Percentiles rank a stretch among this genome's conserved stretches.
Evolutionary conservation across 2,797 vertebrate species (phyloP).

Genomic region (Schizothorax lantsangensis): DNA sequence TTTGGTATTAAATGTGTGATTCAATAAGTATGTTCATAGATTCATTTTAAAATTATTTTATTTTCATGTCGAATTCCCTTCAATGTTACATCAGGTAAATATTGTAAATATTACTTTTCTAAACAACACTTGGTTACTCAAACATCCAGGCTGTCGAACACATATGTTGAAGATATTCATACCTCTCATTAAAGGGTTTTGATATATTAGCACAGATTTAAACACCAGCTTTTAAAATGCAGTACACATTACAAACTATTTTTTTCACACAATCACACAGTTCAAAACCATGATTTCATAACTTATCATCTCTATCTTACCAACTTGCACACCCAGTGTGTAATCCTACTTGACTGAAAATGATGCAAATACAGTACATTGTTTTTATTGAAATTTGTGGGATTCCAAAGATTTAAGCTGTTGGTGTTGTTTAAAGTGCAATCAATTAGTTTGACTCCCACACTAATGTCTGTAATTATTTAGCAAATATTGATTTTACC

Average conservation of each 20-base stretch:
- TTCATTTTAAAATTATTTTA: neutral
- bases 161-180: neutral
- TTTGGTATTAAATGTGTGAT: neutral
- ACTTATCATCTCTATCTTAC: neutral
- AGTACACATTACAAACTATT: conserved; percentile 39
- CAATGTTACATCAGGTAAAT: neutral
- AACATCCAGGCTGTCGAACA: conserved; percentile 14
- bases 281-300: neutral
- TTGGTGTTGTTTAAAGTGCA: conserved; percentile 22
- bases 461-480: conserved; percentile 13
- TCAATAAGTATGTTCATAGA: neutral
- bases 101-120: conserved; percentile 39
- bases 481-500: conserved; percentile 2
- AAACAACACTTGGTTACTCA: neutral
- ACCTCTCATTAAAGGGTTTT: conserved; percentile 20
- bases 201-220: conserved; percentile 41
- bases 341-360: conserved; percentile 35
- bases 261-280: neutral
- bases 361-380: conserved; percentile 29
- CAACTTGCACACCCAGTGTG: conserved; percentile 1
- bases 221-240: conserved; percentile 49
- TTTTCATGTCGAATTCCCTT: conserved; percentile 5
- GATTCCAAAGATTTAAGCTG: neutral
- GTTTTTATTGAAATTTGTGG: conserved; percentile 25
- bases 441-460: conserved; percentile 19